Evolutionary conservation across 2,888 invertebrate genomes (phyloP), one percentile per base, ranked within the genome.

Genomic region (Gari tellinella): DNA sequence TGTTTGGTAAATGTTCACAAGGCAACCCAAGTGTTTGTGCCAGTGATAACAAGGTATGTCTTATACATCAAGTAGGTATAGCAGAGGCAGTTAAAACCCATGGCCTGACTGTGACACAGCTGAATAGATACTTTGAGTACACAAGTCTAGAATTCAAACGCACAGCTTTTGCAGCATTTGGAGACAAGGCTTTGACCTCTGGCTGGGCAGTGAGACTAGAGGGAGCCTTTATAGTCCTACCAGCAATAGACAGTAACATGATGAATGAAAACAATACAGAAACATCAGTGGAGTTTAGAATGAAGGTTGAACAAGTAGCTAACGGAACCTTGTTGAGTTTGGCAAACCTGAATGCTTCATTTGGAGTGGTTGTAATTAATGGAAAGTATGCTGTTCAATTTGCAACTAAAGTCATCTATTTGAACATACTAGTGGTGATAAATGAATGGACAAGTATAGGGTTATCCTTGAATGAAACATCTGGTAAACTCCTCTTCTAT

Each of bases 361-460:
- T 66, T 38, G 77, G 72, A 40, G 43, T 77, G 12, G 66, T 72
- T 19, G 48, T 72, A 15, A 64, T 60, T 19, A 49, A 69, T 58
- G 72, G 62, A n/a, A 37, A 69, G 10, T 72, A 64, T 46, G 37
- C 38, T 21, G 38, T 77, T 15, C 64, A 72, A 31, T 66, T 52
- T 77, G 72, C 72, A 21, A 53, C 51, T 21, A 40, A 56, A 1
- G 52, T 53, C 7, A 72, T 67, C 61, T 64, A 75, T 21, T 84
- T 85, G 0, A 60, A 58, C 15, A 58, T 81, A 2, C 41, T 25
- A 23, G 73, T 82, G 12, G 53, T 56, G 4, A 14, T 53, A 2
- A 58, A 65, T 12, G 60, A 63, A 21, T 87, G 87, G 87, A 73
- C 84, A 23, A 82, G 82, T 40, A 52, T 87, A 25, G 72, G 77